A percentile compares a stretch with the other conserved stretches of the same genome.
Evolutionary conservation across 2,888 invertebrate species (phyloP).

Genomic region (Opisthograptis luteolata): DNA sequence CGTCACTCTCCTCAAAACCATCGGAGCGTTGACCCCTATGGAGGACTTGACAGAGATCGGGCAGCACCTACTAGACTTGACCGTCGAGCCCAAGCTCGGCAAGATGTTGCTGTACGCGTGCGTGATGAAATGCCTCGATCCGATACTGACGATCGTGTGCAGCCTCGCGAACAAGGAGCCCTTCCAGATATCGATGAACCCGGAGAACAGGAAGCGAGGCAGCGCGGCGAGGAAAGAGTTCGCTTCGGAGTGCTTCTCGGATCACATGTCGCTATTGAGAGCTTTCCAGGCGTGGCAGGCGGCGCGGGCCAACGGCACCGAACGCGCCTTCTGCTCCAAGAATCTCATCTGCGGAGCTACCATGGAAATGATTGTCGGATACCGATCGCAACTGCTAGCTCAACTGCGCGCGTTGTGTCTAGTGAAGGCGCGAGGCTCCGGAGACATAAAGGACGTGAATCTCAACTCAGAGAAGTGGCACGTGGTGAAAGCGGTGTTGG

Average conservation of each 20-base stretch:
- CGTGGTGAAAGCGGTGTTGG: slow-evolving; percentile 94
- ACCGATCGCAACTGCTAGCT: slow-evolving; percentile 92
- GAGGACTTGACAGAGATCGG: slow-evolving; percentile 96
- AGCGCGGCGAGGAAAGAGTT: slow-evolving; percentile 87
- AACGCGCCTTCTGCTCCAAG: slow-evolving; percentile 88
- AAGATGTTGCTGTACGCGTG: slow-evolving; percentile 96
- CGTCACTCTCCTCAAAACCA: slow-evolving; percentile 86
- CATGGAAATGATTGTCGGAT: slow-evolving; percentile 95
- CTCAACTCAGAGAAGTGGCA: slow-evolving; percentile 94
- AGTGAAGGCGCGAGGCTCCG: slow-evolving; percentile 85
- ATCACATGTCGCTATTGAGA: slow-evolving; percentile 93
- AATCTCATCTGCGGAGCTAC: slow-evolving; percentile 91
- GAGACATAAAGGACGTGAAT: slow-evolving; percentile 87
- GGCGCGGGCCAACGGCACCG: slow-evolving; percentile 85
- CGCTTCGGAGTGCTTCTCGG: slow-evolving; percentile 91
- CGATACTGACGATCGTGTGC: slow-evolving; percentile 95
- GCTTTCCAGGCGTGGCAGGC: slow-evolving; percentile 90
- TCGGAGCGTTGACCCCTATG: slow-evolving; percentile 93
- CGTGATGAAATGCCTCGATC: slow-evolving; percentile 96
- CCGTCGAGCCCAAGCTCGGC: slow-evolving; percentile 95
- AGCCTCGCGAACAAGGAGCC: slow-evolving; percentile 91
- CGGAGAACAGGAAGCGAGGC: slow-evolving; percentile 86
- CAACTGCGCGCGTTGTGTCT: slow-evolving; percentile 91
- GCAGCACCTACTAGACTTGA: slow-evolving; percentile 94
- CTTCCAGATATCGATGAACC: slow-evolving; percentile 89